Conservation (phyloP, 2,113 vertebrate genomes). For the Tylochromis polylepis region DNA sequence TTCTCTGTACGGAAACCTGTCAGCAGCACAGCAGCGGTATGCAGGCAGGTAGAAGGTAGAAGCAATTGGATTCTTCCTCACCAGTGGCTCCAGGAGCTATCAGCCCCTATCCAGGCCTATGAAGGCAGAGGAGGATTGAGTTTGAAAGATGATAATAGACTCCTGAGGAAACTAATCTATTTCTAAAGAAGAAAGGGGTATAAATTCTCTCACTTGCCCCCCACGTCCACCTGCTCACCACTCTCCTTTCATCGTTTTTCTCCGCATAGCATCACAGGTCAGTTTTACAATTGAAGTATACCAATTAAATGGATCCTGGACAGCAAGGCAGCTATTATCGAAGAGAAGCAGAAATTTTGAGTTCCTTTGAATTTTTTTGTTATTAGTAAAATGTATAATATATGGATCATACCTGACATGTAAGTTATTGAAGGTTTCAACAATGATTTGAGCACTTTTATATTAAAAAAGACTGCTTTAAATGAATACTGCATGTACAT, state of each 20-base stretch:
- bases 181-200: constrained; percentile 47
- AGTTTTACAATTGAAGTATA: constrained; percentile 29
- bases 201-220: constrained; percentile 29
- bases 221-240: neutral
- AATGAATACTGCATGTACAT: neutral
- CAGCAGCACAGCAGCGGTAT: neutral
- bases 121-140: constrained; percentile 47
- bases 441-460: neutral
- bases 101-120: constrained; percentile 30
- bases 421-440: neutral
- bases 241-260: neutral
- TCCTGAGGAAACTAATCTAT: constrained; percentile 63
- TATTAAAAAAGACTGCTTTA: neutral
- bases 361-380: neutral
- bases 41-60: constrained; percentile 17
- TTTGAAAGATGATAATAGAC: constrained; percentile 67
- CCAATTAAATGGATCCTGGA: constrained; percentile 18
- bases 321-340: neutral
- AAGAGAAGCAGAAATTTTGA: neutral
- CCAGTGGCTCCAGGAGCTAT: constrained; percentile 37
- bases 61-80: constrained; percentile 35
- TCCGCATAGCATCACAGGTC: constrained; percentile 8
- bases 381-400: neutral
- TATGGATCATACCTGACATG: neutral
- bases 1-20: neutral